A percentile compares a stretch with the other conserved stretches of the same genome.
phyloP scores from a whole-genome alignment of 2,888 invertebrate genomes.

The Actias luna region DNA sequence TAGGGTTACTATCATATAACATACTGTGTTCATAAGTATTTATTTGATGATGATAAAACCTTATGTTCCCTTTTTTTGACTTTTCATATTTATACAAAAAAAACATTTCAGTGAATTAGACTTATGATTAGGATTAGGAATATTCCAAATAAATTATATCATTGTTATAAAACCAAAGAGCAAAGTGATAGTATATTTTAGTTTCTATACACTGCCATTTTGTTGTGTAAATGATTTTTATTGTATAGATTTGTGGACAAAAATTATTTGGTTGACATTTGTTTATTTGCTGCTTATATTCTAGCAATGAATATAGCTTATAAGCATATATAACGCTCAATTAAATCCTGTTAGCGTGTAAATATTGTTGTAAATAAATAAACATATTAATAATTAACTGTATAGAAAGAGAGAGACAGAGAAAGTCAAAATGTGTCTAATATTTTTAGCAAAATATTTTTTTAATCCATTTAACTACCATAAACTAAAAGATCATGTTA shows the following conservation, averaged over 20 bases:
- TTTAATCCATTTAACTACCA: slow-evolving; percentile 44
- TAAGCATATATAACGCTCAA: slow-evolving; percentile 40
- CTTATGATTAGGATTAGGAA: background rate
- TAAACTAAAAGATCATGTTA: slow-evolving; percentile 36
- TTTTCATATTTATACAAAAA: background rate
- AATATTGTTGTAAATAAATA: slow-evolving; percentile 64
- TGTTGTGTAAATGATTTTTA: slow-evolving; percentile 9
- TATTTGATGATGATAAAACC: background rate
- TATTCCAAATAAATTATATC: background rate
- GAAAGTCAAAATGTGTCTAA: slow-evolving; percentile 37
- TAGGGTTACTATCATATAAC: too few species aligned
- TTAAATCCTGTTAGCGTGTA: slow-evolving; percentile 41
- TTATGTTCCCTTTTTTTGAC: background rate
- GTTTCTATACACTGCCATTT: slow-evolving; percentile 18
- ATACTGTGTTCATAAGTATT: background rate
- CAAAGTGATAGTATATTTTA: background rate
- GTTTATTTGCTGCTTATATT: slow-evolving; percentile 1
- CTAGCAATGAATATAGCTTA: slow-evolving; percentile 22
- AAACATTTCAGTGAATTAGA: background rate
- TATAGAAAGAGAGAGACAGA: slow-evolving; percentile 70
- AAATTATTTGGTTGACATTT: background rate
- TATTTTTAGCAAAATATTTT: slow-evolving; percentile 76
- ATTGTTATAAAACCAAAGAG: background rate
- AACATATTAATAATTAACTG: slow-evolving; percentile 42
- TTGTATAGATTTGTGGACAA: slow-evolving; percentile 20